phyloP scores from a whole-genome alignment of 2,888 invertebrate species.

The Parapristionchus giblindavisi region DNA sequence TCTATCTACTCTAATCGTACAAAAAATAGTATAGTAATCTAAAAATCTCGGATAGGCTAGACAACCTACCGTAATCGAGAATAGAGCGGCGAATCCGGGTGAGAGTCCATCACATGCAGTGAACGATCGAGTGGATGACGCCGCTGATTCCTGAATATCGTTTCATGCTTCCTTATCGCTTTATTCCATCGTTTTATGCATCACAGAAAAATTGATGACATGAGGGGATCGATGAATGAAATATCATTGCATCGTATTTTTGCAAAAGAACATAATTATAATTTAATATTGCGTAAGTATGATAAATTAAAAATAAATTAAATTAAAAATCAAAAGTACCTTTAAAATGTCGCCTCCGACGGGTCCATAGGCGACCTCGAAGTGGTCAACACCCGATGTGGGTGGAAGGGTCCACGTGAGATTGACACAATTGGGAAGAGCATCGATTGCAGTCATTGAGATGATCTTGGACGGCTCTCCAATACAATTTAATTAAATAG shows the following conservation, averaged over 20 bases:
- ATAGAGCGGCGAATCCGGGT: constrained; percentile 58
- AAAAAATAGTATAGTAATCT: not conserved
- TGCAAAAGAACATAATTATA: too few relatives aligned
- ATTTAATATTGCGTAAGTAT: too few relatives aligned
- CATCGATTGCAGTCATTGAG: constrained; percentile 55
- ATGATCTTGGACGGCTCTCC: constrained; percentile 48
- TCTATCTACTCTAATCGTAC: too few relatives aligned
- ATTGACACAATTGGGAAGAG: constrained; percentile 58
- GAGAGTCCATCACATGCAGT: constrained; percentile 55
- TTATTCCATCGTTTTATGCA: not conserved
- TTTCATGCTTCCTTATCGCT: not conserved
- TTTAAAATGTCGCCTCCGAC: constrained; percentile 47
- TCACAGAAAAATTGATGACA: not conserved
- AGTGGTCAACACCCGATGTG: constrained; percentile 58
- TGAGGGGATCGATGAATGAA: too few relatives aligned
- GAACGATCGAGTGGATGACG: constrained; percentile 34
- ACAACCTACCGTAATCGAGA: constrained; percentile 49
- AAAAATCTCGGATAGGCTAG: not conserved
- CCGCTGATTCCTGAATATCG: constrained; percentile 27
- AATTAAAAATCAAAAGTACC: constrained; percentile 27
- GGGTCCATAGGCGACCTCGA: constrained; percentile 57
- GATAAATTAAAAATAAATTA: not conserved
- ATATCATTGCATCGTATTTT: too few relatives aligned
- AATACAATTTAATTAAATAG: too few relatives aligned
- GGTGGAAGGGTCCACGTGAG: constrained; percentile 57